These are phyloP conservation scores for Sylvilagus floridanus DNA, from an alignment of 2,797 vertebrate genomes.

Conservation along the genomic window DNA sequence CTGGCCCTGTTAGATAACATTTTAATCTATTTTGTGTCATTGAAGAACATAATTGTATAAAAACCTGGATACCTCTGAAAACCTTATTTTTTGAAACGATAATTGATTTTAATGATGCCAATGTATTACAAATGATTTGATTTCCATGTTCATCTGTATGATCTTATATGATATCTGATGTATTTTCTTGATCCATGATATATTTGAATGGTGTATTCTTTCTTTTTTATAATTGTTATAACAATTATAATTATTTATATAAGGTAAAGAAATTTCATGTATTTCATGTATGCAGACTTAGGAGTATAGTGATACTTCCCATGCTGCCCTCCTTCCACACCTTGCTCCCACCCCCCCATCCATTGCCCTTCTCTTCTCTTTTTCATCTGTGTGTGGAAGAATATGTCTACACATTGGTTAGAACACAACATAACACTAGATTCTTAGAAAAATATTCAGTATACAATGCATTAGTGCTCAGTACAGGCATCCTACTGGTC, in stretches of 20 bases:
- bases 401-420: not conserved
- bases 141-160: not conserved
- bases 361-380: not conserved
- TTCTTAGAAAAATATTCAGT: not conserved
- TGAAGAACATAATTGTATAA: not conserved
- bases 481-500: no score
- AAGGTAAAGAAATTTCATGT: no score
- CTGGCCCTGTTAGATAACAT: no score
- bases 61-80: not conserved
- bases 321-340: no score
- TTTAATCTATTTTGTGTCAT: not conserved
- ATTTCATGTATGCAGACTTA: no score
- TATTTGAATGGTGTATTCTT: not conserved
- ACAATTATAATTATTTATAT: no score
- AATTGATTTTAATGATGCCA: not conserved
- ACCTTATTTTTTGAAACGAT: not conserved
- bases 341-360: no score
- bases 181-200: not conserved
- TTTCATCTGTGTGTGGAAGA: not conserved
- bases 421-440: not conserved
- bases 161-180: not conserved
- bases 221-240: not conserved
- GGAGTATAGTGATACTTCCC: no score
- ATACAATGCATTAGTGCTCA: no score
- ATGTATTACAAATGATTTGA: not conserved